These are phyloP conservation scores for Heteromormyrus szaboi DNA, from an alignment of 2,797 vertebrate species.

Conservation along the genomic window DNA sequence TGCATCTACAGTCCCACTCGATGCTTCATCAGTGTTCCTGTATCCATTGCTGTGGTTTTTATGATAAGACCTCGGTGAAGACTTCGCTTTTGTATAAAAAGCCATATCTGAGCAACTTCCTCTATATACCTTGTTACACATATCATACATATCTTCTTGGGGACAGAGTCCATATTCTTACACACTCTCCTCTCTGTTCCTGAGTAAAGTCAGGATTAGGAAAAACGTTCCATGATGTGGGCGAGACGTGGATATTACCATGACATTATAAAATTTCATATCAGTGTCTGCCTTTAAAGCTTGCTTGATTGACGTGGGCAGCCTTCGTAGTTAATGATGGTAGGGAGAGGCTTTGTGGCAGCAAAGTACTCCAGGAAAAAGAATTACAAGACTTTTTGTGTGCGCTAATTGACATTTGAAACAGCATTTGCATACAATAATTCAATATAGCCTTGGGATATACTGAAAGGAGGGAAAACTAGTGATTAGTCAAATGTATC, in stretches of 20 bases:
- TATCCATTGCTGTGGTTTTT: neutral
- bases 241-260: neutral
- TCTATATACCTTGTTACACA: neutral
- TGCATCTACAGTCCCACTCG: neutral
- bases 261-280: neutral
- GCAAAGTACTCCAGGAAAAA: constrained; percentile 55
- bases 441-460: constrained; percentile 61
- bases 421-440: constrained; percentile 67
- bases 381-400: constrained; percentile 60
- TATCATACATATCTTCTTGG: neutral
- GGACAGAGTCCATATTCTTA: neutral
- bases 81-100: neutral
- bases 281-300: constrained; percentile 10
- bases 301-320: constrained; percentile 13
- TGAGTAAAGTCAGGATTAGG: neutral
- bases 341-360: constrained; percentile 50
- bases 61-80: neutral
- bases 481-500: constrained; percentile 57
- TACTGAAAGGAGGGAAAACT: constrained; percentile 58
- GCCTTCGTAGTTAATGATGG: constrained; percentile 46
- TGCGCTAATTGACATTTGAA: constrained; percentile 67
- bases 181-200: neutral
- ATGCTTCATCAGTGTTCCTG: neutral
- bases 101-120: neutral
- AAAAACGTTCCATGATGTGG: neutral